Base-by-base conservation (phyloP, 2,888 invertebrate genomes). In the Epicampocera succincta region DNA sequence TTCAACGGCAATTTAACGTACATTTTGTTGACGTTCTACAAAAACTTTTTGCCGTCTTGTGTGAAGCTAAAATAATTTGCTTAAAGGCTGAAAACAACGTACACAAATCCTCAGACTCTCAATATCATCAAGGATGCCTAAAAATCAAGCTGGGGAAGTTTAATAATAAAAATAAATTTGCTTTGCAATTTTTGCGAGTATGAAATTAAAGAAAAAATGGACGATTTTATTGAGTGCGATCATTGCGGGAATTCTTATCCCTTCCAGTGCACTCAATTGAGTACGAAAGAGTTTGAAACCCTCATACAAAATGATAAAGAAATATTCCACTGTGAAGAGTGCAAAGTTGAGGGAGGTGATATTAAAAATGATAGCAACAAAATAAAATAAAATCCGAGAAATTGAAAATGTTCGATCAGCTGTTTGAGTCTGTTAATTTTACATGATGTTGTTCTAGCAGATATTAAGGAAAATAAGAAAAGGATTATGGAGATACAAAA, bases 211-310 rank as follows among this genome's bases (percentile, higher is more conserved):
- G 44, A 44, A n/a, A n/a, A 44, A 2, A n/a, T 1, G 5, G 44
- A 44, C 15, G 44, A 44, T 44, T 44, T 44, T 44, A 44, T 44
- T 44, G 44, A 44, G 13, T 44, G 52, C 13, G 52, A 52, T 21
- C 8, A 21, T 11, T 52, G 52, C 52, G 15, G 12, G 3, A 52
- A 52, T 52, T 19, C 13, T n/a, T n/a, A n/a, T n/a, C n/a, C n/a
- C n/a, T n/a, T n/a, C n/a, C n/a, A n/a, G n/a, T n/a, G n/a, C n/a
- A 19, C 52, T 19, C 8, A 52, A 19, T 52, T 52, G 19, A 52
- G 52, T 13, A 25, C 3, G 15, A 56, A 15, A 56, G 44, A 44
- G 15, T 44, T 44, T 2, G n/a, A 44, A 1, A 44, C 1, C 1
- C 33, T 56, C 6, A 3, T 56, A n/a, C 15, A 56, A 33, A 33